These are phyloP conservation scores for Thymelicus sylvestris DNA, from an alignment of 2,888 invertebrate species.

Conservation along the genomic window DNA sequence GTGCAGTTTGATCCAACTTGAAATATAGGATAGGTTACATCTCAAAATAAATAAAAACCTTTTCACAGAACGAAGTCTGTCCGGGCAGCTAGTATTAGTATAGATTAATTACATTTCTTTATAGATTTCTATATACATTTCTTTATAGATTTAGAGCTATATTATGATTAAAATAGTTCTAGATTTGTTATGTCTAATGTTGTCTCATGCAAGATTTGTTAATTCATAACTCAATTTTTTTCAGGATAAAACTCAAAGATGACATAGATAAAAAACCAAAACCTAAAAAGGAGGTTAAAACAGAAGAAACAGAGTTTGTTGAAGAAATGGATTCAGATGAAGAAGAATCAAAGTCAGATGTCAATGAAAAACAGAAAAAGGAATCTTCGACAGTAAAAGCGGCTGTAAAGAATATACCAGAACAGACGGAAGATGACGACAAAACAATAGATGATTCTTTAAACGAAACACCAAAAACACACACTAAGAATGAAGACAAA, in stretches of 20 bases:
- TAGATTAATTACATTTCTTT: too few relatives aligned
- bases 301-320: slow-evolving; percentile 75
- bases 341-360: slow-evolving; percentile 48
- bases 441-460: background rate
- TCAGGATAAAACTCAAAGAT: slow-evolving; percentile 79
- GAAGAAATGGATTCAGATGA: slow-evolving; percentile 82
- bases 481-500: background rate
- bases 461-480: background rate
- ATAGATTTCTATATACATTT: too few relatives aligned
- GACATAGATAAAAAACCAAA: slow-evolving; percentile 62
- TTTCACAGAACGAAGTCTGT: too few relatives aligned
- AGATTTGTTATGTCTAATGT: too few relatives aligned
- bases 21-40: too few relatives aligned
- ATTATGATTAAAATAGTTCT: too few relatives aligned
- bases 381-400: slow-evolving; percentile 26
- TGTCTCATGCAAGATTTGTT: background rate
- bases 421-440: slow-evolving; percentile 23
- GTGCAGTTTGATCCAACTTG: too few relatives aligned
- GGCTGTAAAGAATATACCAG: slow-evolving; percentile 23
- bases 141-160: too few relatives aligned
- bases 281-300: slow-evolving; percentile 51
- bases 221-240: slow-evolving; percentile 37
- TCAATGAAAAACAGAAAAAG: slow-evolving; percentile 32
- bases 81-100: too few relatives aligned
- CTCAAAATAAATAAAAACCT: too few relatives aligned